Percentiles rank a stretch among this genome's conserved stretches.
Evolutionary conservation across 2,797 vertebrate genomes (phyloP).

Genomic region (Cyclura pinguis): DNA sequence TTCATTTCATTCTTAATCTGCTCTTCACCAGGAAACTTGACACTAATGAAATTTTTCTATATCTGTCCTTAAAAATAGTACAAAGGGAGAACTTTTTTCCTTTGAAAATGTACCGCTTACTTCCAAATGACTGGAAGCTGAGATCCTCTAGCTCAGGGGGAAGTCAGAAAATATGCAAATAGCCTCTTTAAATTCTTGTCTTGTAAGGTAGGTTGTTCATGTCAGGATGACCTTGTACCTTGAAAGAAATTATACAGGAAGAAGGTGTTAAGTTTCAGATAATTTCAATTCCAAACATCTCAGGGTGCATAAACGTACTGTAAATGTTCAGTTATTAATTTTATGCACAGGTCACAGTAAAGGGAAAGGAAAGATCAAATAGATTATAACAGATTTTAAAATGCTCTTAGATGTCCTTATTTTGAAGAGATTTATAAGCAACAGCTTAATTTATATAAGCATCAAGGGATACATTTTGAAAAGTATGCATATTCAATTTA

Average conservation of each 20-base stretch:
- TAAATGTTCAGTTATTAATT: conserved; percentile 39
- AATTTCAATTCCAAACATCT: conserved; percentile 51
- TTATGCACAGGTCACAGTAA: conserved; percentile 7
- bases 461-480: neutral
- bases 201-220: conserved; percentile 58
- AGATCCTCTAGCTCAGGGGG: conserved; percentile 35
- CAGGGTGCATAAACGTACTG: conserved; percentile 4
- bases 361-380: conserved; percentile 13
- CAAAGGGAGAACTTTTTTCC: conserved; percentile 30
- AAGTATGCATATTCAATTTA: neutral
- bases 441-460: conserved; percentile 31
- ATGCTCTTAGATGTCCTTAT: conserved; percentile 16
- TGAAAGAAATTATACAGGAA: conserved; percentile 44
- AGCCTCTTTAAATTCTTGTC: conserved; percentile 49
- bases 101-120: conserved; percentile 50
- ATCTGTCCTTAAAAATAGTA: conserved; percentile 44
- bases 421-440: conserved; percentile 13
- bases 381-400: conserved; percentile 25
- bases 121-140: conserved; percentile 50
- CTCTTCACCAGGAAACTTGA: conserved; percentile 46
- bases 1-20: conserved; percentile 6
- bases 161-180: conserved; percentile 61
- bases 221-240: conserved; percentile 58
- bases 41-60: conserved; percentile 49
- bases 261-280: conserved; percentile 40